phyloP scores from a whole-genome alignment of 2,888 invertebrate genomes.

The Scaptomyza caliginosa region DNA sequence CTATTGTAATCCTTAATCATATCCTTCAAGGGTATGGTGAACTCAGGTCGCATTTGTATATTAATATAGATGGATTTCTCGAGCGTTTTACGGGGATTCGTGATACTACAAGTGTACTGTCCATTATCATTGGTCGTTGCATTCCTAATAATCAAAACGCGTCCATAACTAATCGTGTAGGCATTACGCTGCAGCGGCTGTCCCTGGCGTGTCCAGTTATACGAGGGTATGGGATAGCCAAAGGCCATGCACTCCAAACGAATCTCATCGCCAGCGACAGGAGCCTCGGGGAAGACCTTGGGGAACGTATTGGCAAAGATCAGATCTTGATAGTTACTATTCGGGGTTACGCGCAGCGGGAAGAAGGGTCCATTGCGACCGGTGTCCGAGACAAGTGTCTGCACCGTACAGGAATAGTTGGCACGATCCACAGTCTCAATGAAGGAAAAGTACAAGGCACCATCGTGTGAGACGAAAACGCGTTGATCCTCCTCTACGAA shows the following conservation, averaged over 20 bases:
- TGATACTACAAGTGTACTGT: constrained; percentile 94
- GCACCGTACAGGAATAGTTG: constrained; percentile 95
- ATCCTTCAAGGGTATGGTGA: constrained; percentile 93
- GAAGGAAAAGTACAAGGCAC: constrained; percentile 96
- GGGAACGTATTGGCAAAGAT: constrained; percentile 98
- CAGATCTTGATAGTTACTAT: constrained; percentile 94
- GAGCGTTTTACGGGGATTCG: constrained; percentile 91
- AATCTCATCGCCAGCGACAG: constrained; percentile 94
- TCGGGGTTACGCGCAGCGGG: constrained; percentile 91
- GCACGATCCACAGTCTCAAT: constrained; percentile 95
- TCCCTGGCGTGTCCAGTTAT: constrained; percentile 95
- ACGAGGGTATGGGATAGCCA: constrained; percentile 97
- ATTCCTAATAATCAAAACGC: constrained; percentile 93
- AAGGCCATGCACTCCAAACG: constrained; percentile 97
- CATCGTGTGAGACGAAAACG: constrained; percentile 97
- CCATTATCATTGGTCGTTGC: constrained; percentile 97
- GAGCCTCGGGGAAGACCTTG: constrained; percentile 97
- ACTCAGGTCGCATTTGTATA: constrained; percentile 95
- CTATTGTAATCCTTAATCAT: constrained; percentile 94
- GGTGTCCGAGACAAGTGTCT: constrained; percentile 93
- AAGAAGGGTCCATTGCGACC: constrained; percentile 97
- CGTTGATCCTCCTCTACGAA: constrained; percentile 96
- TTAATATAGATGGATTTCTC: constrained; percentile 91
- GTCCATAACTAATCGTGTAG: constrained; percentile 89
- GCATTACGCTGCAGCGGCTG: constrained; percentile 90